These are phyloP conservation scores for Antennarius maculatus DNA, from an alignment of 2,797 vertebrate genomes.

Conservation along the genomic window DNA sequence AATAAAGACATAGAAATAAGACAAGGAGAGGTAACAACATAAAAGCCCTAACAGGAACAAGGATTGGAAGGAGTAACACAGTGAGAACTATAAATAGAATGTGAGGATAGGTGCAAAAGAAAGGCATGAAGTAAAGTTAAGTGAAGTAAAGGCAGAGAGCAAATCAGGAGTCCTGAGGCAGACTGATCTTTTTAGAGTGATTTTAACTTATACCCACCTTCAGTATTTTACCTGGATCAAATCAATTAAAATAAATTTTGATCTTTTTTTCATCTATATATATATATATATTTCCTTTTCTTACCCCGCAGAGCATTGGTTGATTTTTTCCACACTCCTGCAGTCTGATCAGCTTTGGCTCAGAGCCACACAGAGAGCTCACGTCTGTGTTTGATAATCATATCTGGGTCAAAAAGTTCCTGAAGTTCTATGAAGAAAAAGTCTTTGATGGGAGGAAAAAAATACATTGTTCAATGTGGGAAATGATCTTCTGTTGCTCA, in stretches of 20 bases:
- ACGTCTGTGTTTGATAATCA: conserved; percentile 4
- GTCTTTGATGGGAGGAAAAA: conserved; percentile 2
- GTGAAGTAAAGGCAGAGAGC: conserved; percentile 10
- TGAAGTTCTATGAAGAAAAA: background rate
- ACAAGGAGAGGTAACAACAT: background rate
- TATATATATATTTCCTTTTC: conserved; percentile 21
- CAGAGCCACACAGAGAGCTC: background rate
- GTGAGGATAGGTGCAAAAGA: background rate
- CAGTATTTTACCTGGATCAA: too few species aligned
- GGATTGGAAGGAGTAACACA: background rate
- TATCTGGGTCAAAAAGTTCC: conserved; percentile 28
- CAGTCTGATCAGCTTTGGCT: conserved; percentile 23
- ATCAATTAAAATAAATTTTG: too few species aligned
- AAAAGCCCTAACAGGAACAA: background rate
- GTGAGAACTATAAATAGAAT: conserved; percentile 3
- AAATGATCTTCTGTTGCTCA: background rate
- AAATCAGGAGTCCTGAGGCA: conserved; percentile 25
- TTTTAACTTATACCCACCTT: too few species aligned
- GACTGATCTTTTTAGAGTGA: conserved; percentile 23
- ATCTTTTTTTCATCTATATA: background rate
- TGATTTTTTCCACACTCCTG: conserved; percentile 20
- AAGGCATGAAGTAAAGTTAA: background rate
- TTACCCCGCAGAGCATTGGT: conserved; percentile 35
- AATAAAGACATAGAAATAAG: background rate
- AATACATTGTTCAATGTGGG: background rate